Percentiles rank a stretch among this genome's conserved stretches.
Evolutionary conservation across 2,113 vertebrate genomes (phyloP).

Genomic region (Tretioscincus oriximinensis): DNA sequence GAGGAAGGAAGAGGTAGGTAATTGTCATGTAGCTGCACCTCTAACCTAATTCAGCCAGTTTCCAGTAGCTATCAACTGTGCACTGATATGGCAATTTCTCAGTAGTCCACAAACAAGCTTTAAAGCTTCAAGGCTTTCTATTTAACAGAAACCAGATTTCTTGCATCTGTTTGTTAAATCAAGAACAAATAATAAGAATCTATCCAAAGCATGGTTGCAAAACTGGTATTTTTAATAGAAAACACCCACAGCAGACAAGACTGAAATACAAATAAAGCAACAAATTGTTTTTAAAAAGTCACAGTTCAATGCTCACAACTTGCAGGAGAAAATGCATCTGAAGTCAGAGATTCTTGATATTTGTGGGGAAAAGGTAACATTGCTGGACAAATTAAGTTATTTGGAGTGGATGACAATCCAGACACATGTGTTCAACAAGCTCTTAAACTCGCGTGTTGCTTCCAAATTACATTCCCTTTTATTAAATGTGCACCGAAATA

Average conservation of each 20-base stretch:
- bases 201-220: background rate
- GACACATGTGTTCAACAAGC: background rate
- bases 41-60: background rate
- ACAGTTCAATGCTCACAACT: background rate
- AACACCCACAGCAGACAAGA: background rate
- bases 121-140: background rate
- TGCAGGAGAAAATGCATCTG: background rate
- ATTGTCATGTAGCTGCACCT: no score
- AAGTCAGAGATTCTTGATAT: background rate
- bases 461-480: slow-evolving; percentile 1
- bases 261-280: background rate
- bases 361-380: background rate
- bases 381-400: background rate
- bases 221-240: background rate
- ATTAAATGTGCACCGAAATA: slow-evolving; percentile 4
- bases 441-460: background rate
- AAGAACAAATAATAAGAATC: background rate
- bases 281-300: background rate
- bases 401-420: background rate
- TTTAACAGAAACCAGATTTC: background rate
- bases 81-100: background rate
- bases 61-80: background rate
- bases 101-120: background rate
- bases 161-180: background rate
- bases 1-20: no score